phyloP scores from a whole-genome alignment of 2,113 vertebrate genomes.

The Poecilia latipinna region DNA sequence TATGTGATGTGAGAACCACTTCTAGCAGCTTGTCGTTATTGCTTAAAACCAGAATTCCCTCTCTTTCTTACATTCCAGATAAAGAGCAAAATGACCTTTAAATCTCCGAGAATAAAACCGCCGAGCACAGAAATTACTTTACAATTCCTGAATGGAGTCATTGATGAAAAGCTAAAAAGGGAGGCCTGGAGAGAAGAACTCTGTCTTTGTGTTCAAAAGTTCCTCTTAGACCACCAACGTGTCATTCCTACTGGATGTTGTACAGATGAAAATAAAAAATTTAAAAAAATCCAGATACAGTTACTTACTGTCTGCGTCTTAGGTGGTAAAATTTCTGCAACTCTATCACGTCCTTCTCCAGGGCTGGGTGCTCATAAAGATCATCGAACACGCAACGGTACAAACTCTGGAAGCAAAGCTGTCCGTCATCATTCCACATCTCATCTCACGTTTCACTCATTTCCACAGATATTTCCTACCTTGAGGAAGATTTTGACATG shows the following conservation, averaged over 20 bases:
- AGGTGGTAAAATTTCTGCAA: conserved; percentile 92
- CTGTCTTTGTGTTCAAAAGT: conserved; percentile 48
- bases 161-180: conserved; percentile 61
- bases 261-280: neutral
- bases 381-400: conserved; percentile 92
- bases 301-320: conserved; percentile 92
- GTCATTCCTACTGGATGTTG: conserved; percentile 16
- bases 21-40: conserved; percentile 15
- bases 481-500: conserved; percentile 93
- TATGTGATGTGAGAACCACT: neutral
- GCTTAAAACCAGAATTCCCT: conserved; percentile 28
- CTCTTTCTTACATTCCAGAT: conserved; percentile 26
- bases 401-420: conserved; percentile 84
- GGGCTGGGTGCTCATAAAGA: conserved; percentile 90
- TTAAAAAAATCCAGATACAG: neutral
- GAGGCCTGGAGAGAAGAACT: conserved; percentile 41
- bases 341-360: conserved; percentile 92
- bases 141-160: conserved; percentile 62
- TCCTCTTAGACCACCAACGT: conserved; percentile 21
- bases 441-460: conserved; percentile 11
- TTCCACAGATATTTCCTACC: conserved; percentile 75
- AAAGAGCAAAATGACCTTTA: conserved; percentile 51
- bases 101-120: conserved; percentile 25
- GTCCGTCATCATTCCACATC: conserved; percentile 27
- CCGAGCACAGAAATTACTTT: conserved; percentile 54